These are phyloP conservation scores for Oncorhynchus clarkii DNA, from an alignment of 2,113 vertebrate genomes.

Conservation along the genomic window DNA sequence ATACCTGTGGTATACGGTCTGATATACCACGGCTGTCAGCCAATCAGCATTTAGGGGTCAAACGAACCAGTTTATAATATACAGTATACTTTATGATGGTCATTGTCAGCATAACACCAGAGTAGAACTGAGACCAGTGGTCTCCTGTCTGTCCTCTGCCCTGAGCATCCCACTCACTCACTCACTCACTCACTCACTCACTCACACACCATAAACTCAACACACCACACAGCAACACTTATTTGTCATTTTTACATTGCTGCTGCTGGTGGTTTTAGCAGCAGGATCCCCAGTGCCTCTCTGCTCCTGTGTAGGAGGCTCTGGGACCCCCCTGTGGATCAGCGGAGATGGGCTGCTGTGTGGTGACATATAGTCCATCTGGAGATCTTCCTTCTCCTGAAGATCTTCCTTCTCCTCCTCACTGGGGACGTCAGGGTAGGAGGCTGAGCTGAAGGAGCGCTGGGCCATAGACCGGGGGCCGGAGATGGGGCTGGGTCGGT, in stretches of 20 bases:
- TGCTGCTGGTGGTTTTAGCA: slow-evolving; percentile 15
- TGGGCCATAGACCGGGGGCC: slow-evolving; percentile 44
- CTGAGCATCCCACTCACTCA: not conserved
- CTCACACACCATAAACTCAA: slow-evolving; percentile 42
- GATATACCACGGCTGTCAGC: too few relatives aligned
- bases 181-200: not conserved
- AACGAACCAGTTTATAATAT: too few relatives aligned
- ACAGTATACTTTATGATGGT: too few relatives aligned
- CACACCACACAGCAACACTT: slow-evolving; percentile 66
- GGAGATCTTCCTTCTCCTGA: slow-evolving; percentile 84
- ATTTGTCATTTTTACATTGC: slow-evolving; percentile 53
- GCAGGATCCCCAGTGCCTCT: slow-evolving; percentile 31
- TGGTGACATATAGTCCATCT: slow-evolving; percentile 80
- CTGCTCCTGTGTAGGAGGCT: not conserved
- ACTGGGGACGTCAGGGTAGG: slow-evolving; percentile 59
- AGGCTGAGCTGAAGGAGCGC: slow-evolving; percentile 75
- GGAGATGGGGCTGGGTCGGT: not conserved
- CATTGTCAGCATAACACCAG: slow-evolving; percentile 13
- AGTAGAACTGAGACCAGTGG: slow-evolving; percentile 4
- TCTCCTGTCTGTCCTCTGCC: not conserved
- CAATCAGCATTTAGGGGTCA: too few relatives aligned
- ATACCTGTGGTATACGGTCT: too few relatives aligned
- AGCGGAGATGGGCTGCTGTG: slow-evolving; percentile 22
- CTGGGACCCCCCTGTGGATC: not conserved
- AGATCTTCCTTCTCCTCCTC: slow-evolving; percentile 82